Percentiles rank a stretch among this genome's conserved stretches.
These are phyloP conservation scores for Caenorhabditis tropicalis DNA, from an alignment of 1,140 invertebrate genomes.

Conservation along the genomic window DNA sequence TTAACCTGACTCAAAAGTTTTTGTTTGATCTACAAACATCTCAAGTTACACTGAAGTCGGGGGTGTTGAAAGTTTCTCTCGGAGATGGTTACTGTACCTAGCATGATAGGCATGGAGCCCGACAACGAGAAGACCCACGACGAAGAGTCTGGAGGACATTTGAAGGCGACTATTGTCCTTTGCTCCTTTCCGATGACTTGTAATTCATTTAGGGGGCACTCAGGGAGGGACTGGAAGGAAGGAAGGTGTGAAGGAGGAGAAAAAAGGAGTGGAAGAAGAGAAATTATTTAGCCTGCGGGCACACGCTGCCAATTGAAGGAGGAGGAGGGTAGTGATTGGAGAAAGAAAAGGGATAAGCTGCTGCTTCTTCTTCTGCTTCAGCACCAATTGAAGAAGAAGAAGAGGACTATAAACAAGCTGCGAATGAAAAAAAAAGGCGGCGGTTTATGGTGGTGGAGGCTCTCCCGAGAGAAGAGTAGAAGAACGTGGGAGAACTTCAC, in stretches of 20 bases:
- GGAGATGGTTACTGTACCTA: conserved; percentile 14
- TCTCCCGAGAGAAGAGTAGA: neutral
- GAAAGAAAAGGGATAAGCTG: neutral
- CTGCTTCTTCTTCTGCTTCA: neutral
- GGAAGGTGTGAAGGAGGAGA: neutral
- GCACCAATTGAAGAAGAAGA: neutral
- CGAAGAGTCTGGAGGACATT: neutral
- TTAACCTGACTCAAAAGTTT: too few species aligned
- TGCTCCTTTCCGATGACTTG: conserved; percentile 20
- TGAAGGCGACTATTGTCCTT: conserved; percentile 16
- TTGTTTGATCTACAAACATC: neutral
- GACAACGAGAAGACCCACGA: neutral
- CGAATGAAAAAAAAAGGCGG: neutral
- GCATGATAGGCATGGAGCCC: conserved; percentile 9
- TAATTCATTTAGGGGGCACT: conserved; percentile 35
- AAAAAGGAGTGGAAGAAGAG: neutral
- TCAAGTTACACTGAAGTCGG: too few species aligned
- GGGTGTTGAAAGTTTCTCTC: too few species aligned
- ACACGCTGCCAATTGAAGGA: neutral
- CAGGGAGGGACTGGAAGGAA: neutral
- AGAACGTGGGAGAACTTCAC: neutral
- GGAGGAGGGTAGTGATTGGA: conserved; percentile 20
- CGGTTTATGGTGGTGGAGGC: neutral
- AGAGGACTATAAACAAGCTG: conserved; percentile 27
- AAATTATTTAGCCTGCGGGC: conserved; percentile 33